Conservation (phyloP, 2,888 invertebrate species). For the Acholoe squamosa region DNA sequence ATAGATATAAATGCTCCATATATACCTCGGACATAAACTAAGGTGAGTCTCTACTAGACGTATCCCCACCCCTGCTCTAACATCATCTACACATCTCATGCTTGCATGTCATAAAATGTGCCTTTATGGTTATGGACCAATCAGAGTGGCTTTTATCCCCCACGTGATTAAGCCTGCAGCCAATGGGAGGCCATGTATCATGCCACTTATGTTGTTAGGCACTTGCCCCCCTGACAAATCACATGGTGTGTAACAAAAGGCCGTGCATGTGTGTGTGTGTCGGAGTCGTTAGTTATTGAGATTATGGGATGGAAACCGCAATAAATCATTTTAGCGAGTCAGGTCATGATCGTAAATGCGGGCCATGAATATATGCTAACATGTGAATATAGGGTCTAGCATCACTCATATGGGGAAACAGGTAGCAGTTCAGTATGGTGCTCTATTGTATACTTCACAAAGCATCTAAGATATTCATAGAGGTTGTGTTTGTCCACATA, state of each 20-base stretch:
- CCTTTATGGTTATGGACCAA: not conserved
- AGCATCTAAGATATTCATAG: too few relatives aligned
- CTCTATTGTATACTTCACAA: too few relatives aligned
- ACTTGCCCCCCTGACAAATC: not conserved
- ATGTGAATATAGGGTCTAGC: too few relatives aligned
- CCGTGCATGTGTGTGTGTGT: not conserved
- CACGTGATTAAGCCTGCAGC: not conserved
- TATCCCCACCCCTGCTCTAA: too few relatives aligned
- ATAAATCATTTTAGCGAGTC: not conserved
- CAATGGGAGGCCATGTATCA: not conserved
- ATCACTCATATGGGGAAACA: too few relatives aligned
- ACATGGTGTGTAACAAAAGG: not conserved
- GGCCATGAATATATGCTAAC: not conserved
- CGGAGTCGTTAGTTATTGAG: not conserved
- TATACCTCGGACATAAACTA: too few relatives aligned
- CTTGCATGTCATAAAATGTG: not conserved
- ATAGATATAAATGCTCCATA: too few relatives aligned
- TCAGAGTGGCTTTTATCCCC: constrained; percentile 7
- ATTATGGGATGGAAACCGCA: not conserved
- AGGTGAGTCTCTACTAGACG: too few relatives aligned
- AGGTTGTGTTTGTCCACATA: too few relatives aligned
- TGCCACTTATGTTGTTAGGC: not conserved
- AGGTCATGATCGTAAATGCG: not conserved
- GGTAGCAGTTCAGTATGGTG: too few relatives aligned
- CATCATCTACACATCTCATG: not conserved